phyloP scores from a whole-genome alignment of 23 tunicate species.

The Styela plicata region DNA sequence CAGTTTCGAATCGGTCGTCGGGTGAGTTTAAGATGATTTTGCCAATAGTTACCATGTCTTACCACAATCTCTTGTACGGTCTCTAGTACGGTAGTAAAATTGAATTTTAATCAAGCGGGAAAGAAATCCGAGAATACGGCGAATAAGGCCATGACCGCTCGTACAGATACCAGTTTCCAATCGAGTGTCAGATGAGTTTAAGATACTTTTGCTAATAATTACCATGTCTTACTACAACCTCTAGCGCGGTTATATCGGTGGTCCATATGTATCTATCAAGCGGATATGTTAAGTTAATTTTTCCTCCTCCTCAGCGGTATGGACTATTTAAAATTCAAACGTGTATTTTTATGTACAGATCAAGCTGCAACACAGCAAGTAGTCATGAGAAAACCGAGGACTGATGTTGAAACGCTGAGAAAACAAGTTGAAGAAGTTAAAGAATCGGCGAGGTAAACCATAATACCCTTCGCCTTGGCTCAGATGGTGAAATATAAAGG shows the following conservation, averaged over 20 bases:
- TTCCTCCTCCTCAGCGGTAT: too few species aligned
- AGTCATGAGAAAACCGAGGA: neutral
- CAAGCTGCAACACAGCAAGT: neutral
- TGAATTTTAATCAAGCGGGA: too few species aligned
- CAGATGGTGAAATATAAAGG: too few species aligned
- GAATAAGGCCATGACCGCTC: neutral
- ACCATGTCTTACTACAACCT: too few species aligned
- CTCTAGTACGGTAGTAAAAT: too few species aligned
- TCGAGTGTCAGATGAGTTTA: neutral
- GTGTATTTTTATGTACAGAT: neutral
- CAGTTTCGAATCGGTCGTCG: neutral
- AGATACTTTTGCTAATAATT: too few species aligned
- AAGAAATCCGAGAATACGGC: too few species aligned
- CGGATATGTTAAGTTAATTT: neutral
- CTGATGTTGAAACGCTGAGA: neutral
- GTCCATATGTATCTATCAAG: neutral
- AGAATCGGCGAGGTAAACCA: conserved; percentile 8
- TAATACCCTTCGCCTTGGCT: too few species aligned
- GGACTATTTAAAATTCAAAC: too few species aligned
- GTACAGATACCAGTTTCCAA: neutral
- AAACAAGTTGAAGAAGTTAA: neutral
- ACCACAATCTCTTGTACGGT: too few species aligned
- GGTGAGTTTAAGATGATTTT: neutral
- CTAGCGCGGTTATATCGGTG: neutral
- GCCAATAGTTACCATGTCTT: too few species aligned